Conservation (phyloP, 2,113 vertebrate genomes). For the Chinchilla lanigera region DNA sequence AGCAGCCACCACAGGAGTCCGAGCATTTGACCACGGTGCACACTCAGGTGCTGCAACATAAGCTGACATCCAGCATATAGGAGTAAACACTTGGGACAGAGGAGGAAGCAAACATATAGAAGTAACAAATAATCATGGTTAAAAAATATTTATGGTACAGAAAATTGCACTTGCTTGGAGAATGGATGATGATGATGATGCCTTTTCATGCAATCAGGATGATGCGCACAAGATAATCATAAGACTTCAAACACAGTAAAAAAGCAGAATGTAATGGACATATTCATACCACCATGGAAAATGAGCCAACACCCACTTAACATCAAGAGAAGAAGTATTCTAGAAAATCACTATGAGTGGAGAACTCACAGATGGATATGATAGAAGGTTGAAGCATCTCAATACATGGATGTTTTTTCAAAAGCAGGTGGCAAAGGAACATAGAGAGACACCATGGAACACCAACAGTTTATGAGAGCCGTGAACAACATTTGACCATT, state of each 20-base stretch:
- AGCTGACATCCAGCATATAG: conserved; percentile 57
- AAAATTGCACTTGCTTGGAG: conserved; percentile 62
- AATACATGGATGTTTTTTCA: not conserved
- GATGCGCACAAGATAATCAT: not conserved
- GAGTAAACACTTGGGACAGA: conserved; percentile 42
- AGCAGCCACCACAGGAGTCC: conserved; percentile 70
- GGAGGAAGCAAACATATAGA: conserved; percentile 48
- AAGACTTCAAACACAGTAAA: conserved; percentile 41
- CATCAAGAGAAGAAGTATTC: not conserved
- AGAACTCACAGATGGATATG: conserved; percentile 3
- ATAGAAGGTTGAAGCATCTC: not conserved
- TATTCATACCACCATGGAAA: conserved; percentile 28
- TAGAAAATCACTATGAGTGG: conserved; percentile 7
- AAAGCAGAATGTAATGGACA: not conserved
- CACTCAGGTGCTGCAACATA: conserved; percentile 57
- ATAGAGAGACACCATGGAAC: not conserved
- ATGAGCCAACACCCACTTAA: not conserved
- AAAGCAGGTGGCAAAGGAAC: not conserved
- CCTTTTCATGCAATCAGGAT: conserved; percentile 31
- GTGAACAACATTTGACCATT: not conserved
- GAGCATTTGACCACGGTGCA: conserved; percentile 73
- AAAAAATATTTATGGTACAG: conserved; percentile 27
- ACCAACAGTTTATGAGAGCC: not conserved
- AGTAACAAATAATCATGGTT: conserved; percentile 30
- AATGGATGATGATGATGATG: conserved; percentile 5